Conservation (phyloP, 2,888 invertebrate genomes). For the Mellilla xanthometata region DNA sequence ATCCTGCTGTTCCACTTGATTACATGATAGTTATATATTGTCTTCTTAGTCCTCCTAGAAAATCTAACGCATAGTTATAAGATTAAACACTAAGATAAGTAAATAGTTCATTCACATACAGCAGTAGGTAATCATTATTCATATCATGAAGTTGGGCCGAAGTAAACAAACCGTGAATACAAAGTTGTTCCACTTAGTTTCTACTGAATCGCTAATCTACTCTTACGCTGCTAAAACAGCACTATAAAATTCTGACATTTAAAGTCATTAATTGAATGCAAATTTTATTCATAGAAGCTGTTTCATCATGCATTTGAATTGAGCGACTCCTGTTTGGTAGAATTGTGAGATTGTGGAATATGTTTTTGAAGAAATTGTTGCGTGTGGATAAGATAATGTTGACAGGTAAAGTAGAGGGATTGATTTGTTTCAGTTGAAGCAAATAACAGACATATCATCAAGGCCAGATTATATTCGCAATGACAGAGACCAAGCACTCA, state of each 20-base stretch:
- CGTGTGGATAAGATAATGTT: conserved; percentile 24
- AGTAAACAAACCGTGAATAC: conserved; percentile 22
- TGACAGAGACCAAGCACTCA: conserved; percentile 96
- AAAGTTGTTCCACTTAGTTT: conserved; percentile 17
- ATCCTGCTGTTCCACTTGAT: neutral
- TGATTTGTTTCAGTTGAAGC: conserved; percentile 81
- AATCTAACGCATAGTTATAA: too few relatives aligned
- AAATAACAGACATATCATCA: conserved; percentile 91
- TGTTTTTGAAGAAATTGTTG: conserved; percentile 21
- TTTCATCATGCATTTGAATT: conserved; percentile 8
- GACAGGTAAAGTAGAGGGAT: conserved; percentile 16
- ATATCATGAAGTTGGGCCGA: conserved; percentile 10
- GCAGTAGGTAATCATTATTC: conserved; percentile 13
- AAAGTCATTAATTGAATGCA: conserved; percentile 18
- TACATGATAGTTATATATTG: too few relatives aligned
- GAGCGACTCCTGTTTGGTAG: conserved; percentile 22
- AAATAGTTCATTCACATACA: conserved; percentile 5
- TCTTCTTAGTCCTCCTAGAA: too few relatives aligned
- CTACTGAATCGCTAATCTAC: conserved; percentile 2
- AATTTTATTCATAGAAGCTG: conserved; percentile 22
- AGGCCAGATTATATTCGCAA: conserved; percentile 91
- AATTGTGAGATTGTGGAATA: conserved; percentile 15
- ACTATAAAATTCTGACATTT: conserved; percentile 14
- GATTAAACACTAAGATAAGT: neutral
- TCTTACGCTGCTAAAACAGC: conserved; percentile 1